Evolutionary conservation across 2,888 invertebrate genomes (phyloP).

Genomic region (Stramonita haemastoma): DNA sequence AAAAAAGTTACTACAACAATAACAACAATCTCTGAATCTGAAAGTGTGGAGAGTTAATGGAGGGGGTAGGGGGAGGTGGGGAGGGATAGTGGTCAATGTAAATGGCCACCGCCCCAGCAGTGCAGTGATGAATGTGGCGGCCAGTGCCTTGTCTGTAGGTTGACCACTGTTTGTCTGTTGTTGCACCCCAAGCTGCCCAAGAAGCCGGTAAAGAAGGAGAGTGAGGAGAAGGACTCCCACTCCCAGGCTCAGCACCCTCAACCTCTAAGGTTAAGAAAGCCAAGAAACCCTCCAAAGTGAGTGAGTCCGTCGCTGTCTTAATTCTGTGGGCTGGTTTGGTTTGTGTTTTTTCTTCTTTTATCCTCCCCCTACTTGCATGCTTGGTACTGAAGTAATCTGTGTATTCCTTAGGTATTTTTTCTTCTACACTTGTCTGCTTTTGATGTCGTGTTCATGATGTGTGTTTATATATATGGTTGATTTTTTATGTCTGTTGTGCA

Average conservation of each 20-base stretch:
- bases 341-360: not conserved
- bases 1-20: too few species aligned
- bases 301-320: not conserved
- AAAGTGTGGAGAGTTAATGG: too few species aligned
- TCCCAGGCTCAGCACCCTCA: not conserved
- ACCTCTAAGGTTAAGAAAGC: not conserved
- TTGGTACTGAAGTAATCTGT: not conserved
- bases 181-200: not conserved
- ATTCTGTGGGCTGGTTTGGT: too few species aligned
- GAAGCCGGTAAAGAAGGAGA: not conserved
- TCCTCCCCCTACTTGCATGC: too few species aligned
- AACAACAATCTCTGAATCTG: too few species aligned
- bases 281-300: slow-evolving; percentile 14
- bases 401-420: not conserved
- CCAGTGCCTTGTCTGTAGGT: too few species aligned
- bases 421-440: not conserved
- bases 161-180: not conserved
- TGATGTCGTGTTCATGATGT: not conserved
- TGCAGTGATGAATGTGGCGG: too few species aligned
- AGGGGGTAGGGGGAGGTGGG: too few species aligned
- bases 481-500: too few species aligned
- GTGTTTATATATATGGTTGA: too few species aligned
- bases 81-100: too few species aligned
- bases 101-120: too few species aligned
- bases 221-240: not conserved